phyloP scores from a whole-genome alignment of 2,113 vertebrate genomes.

The Strix uralensis region DNA sequence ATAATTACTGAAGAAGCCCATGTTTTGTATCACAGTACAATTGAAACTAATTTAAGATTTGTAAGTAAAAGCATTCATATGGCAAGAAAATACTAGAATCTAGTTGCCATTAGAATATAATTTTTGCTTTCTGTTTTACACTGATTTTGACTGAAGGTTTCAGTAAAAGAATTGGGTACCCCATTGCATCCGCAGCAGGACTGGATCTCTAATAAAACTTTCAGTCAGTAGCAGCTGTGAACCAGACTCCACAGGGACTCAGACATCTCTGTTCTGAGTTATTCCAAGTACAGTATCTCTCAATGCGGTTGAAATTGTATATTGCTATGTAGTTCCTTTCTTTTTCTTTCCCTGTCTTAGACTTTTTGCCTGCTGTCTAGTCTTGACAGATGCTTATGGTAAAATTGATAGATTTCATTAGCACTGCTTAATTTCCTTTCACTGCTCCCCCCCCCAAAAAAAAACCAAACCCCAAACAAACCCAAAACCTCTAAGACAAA shows the following conservation, averaged over 20 bases:
- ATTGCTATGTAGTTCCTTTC: not conserved
- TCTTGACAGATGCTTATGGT: not conserved
- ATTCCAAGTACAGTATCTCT: not conserved
- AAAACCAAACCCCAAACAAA: not conserved
- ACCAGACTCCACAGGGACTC: not conserved
- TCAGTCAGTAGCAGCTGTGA: not conserved
- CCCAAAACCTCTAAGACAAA: not conserved
- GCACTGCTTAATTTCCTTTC: not conserved
- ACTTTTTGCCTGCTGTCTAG: not conserved
- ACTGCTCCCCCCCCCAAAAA: not conserved
- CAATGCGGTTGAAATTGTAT: not conserved
- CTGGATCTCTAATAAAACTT: not conserved
- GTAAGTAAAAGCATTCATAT: not conserved
- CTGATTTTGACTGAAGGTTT: not conserved
- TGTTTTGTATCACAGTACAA: not conserved
- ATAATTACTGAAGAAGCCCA: not conserved
- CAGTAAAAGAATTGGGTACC: not conserved
- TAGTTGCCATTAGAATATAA: not conserved
- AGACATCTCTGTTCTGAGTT: not conserved
- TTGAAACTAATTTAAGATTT: not conserved
- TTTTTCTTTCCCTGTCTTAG: not conserved
- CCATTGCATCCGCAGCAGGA: not conserved
- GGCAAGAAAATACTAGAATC: not conserved
- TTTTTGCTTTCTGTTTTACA: not conserved
- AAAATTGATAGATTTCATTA: slow-evolving; percentile 22